Evolutionary conservation across 2,888 invertebrate species (phyloP).

Genomic region (Drosophila multiciliata): DNA sequence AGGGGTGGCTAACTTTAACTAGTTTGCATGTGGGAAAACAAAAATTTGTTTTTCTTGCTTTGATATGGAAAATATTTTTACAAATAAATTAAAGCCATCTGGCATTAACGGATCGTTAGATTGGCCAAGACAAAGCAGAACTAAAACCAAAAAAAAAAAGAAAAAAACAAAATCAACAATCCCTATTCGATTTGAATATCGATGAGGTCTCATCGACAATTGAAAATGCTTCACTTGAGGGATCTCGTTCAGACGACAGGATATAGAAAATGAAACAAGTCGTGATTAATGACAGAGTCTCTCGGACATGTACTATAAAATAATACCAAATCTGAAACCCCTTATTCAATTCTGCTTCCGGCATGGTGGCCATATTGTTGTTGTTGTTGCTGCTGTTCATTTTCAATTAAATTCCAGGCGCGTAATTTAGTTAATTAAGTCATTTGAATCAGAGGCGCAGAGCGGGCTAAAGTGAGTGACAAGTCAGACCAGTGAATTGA

Average conservation of each 20-base stretch:
- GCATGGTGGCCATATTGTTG: slow-evolving; percentile 22
- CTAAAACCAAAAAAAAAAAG: neutral
- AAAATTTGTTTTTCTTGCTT: slow-evolving; percentile 69
- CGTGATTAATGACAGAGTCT: slow-evolving; percentile 41
- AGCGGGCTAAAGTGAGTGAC: slow-evolving; percentile 33
- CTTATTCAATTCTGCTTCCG: slow-evolving; percentile 33
- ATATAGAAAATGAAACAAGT: slow-evolving; percentile 34
- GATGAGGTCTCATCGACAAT: slow-evolving; percentile 10
- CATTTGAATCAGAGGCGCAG: slow-evolving; percentile 74
- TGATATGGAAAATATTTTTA: slow-evolving; percentile 79
- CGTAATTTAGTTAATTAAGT: slow-evolving; percentile 85
- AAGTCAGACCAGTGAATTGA: slow-evolving; percentile 60
- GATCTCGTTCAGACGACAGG: slow-evolving; percentile 28
- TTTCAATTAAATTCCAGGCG: slow-evolving; percentile 82
- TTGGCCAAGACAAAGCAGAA: slow-evolving; percentile 19
- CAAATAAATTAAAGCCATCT: slow-evolving; percentile 81
- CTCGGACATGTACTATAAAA: slow-evolving; percentile 15
- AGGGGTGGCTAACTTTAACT: slow-evolving; percentile 33
- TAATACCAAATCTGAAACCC: slow-evolving; percentile 8
- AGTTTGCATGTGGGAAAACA: slow-evolving; percentile 59
- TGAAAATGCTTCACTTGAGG: slow-evolving; percentile 1
- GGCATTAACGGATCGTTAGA: slow-evolving; percentile 67
- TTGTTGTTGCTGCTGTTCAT: slow-evolving; percentile 26
- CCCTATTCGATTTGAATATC: slow-evolving; percentile 20
- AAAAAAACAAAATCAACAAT: slow-evolving; percentile 3